Base-by-base conservation (phyloP, 2,797 vertebrate species). In the Valencia hispanica region DNA sequence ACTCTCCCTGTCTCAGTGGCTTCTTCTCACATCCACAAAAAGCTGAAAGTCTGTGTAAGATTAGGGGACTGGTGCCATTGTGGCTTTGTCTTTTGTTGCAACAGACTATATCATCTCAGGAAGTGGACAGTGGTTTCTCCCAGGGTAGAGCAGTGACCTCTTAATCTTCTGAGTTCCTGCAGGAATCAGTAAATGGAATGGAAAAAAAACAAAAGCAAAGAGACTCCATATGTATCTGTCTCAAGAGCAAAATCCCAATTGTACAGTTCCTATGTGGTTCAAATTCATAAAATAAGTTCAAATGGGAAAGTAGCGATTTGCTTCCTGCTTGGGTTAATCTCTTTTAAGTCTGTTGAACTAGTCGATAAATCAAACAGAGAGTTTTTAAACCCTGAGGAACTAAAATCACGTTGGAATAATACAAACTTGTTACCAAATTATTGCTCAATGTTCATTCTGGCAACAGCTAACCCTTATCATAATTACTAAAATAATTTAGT, bases 401-500 rank as follows among this genome's bases (percentile, higher is more conserved):
- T n/a, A 68, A 68, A 68, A 11, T 68, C 72, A 77, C 89, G 75
- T 86, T 84, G 77, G 75, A 91, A 90, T 94, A 93, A 91, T 87
- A 91, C 72, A 87, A 87, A 92, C 73, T 57, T 91, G 84, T 91
- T 90, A 93, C 87, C 70, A 91, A 65, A 65, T 65, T 39, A 65
- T 25, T 25, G 10, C 39, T 20, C 39, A 65, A 20, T 65, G 34
- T 12, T 65, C 61, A 65, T 65, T 65, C 34, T 65, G 34, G 61
- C 20, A 36, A 65, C 25, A 89, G 84, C 50, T 91, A 72, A 71
- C 77, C 68, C 45, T 91, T 81, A 86, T 92, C 90, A 89, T 88
- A 87, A 88, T 88, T 86, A 91, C 91, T 86, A 81, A 83, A 84
- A 77, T 82, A 47, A 90, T 90, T 90, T 79, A n/a, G 76, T 85